These are phyloP conservation scores for Cephalophus harveyi DNA, from an alignment of 2,113 vertebrate species.

Conservation along the genomic window DNA sequence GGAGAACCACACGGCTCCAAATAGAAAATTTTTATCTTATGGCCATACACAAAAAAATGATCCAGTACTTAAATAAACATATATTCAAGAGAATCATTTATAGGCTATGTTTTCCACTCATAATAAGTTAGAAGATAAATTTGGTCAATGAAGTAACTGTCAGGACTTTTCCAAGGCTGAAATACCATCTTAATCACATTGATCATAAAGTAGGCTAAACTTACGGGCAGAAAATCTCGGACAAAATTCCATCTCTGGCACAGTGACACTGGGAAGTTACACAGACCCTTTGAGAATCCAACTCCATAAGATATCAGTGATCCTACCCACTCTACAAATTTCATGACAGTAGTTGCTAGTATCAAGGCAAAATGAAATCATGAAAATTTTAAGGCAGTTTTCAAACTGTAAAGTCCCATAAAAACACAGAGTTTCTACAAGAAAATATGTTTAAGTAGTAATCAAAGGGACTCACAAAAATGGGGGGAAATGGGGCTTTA, in stretches of 20 bases:
- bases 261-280: not conserved
- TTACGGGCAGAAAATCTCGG: not conserved
- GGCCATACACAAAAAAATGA: not conserved
- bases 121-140: not conserved
- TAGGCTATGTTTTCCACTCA: not conserved
- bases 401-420: not conserved
- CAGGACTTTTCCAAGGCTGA: not conserved
- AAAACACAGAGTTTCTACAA: not conserved
- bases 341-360: not conserved
- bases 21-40: conserved; percentile 17
- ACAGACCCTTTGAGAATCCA: not conserved
- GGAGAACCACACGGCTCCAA: not conserved
- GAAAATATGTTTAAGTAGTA: not conserved
- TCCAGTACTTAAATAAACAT: conserved; percentile 18
- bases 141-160: not conserved
- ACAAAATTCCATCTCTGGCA: not conserved
- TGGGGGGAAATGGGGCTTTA: not conserved
- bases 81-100: not conserved
- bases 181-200: not conserved
- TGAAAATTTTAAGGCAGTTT: conserved; percentile 12
- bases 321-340: not conserved
- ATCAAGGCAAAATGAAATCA: not conserved
- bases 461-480: not conserved
- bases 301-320: not conserved
- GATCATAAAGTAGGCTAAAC: not conserved